These are phyloP conservation scores for Orthosia incerta DNA, from an alignment of 2,888 invertebrate genomes.

Conservation along the genomic window DNA sequence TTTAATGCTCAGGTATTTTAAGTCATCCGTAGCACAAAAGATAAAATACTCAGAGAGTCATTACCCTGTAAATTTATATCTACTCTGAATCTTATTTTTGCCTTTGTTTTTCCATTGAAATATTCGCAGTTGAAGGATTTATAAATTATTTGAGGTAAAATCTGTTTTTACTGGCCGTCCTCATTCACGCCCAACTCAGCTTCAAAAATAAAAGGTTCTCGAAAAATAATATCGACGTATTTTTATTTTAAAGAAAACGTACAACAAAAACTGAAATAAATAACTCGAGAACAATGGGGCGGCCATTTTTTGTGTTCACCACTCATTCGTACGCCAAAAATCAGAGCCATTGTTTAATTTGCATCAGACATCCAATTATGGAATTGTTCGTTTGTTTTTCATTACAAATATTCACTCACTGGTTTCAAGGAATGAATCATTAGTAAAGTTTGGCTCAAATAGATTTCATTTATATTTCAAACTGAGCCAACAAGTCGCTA, in stretches of 20 bases:
- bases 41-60: not conserved
- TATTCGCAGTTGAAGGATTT: conserved; percentile 10
- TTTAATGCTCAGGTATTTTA: not conserved
- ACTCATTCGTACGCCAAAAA: conserved; percentile 42
- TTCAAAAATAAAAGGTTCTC: conserved; percentile 29
- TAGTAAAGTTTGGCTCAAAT: conserved; percentile 15
- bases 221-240: conserved; percentile 20
- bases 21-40: not conserved
- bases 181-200: conserved; percentile 1
- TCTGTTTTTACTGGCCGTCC: conserved; percentile 6
- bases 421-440: conserved; percentile 23
- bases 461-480: conserved; percentile 6
- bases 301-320: conserved; percentile 37
- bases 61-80: not conserved
- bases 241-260: conserved; percentile 40
- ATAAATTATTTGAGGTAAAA: conserved; percentile 12
- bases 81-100: not conserved
- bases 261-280: conserved; percentile 46
- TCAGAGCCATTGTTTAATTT: conserved; percentile 53
- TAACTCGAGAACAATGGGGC: conserved; percentile 49
- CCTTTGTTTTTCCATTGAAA: not conserved
- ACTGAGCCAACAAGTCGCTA: conserved; percentile 3
- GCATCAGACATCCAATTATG: conserved; percentile 54
- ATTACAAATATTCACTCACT: conserved; percentile 36
- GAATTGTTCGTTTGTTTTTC: conserved; percentile 46